Base-by-base conservation (phyloP, 2,797 vertebrate genomes). In the Takifugu ocellatus region DNA sequence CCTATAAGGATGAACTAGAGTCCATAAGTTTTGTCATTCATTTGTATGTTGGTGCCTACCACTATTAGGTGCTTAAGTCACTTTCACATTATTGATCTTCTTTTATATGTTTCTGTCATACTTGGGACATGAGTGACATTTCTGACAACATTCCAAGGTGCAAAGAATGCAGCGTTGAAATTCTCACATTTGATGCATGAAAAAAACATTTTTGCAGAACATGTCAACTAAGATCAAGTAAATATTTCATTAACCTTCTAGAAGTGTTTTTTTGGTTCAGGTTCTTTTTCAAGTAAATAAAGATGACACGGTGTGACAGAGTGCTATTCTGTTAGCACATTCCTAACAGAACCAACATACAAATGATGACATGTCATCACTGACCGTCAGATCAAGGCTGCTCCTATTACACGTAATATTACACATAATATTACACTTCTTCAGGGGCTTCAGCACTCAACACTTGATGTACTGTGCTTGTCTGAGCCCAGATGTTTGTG, bases 391-490 rank as follows among this genome's bases (percentile, higher is more conserved):
- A 84, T 85, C 72, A 84, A 86, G 77, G 74, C 67, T 31, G 61
- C 56, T 56, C 70, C 78, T 21, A 21, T 21, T 21, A 17, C 17
- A 17, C 17, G 17, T 17, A 17, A 17, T 17, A 17, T 17, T 85
- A 74, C 39, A 60, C 47, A 56, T 63, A 77, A 83, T 79, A 78
- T 75, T 79, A 77, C 64, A 66, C 73, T 64, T 77, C 60, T 42
- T 77, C 81, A 83, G 61, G 77, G 54, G 59, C 63, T 57, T 63
- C 21, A 54, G 70, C 74, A 70, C 69, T 36, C 67, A 87, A 88
- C 83, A 86, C 84, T 81, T 73, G 69, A 70, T 65, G 76, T 77
- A 81, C 85, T 88, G 80, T 86, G 75, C 70, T 59, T 54, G 49
- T 48, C 58, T 12, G 42, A 66, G 67, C 73, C 62, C 80, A 87